Base-by-base conservation (phyloP, 2,888 invertebrate genomes). In the Ennomos fuscantarius region DNA sequence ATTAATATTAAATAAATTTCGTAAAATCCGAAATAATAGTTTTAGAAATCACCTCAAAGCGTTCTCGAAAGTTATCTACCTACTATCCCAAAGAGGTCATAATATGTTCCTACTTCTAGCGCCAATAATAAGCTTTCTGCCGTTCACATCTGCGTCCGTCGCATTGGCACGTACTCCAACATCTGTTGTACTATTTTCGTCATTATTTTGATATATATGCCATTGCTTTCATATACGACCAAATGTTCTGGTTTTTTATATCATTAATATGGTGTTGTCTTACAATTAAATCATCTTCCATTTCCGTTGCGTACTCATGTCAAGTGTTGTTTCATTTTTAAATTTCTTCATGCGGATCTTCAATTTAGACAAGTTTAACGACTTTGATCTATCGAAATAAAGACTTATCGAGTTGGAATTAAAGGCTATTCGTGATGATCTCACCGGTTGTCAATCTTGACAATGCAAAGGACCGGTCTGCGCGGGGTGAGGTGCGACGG, bases 381-480 rank as follows among this genome's bases (percentile, higher is more conserved):
- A 34, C n/a, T 45, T 53, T 35, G 37, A 60, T 60, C 15, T 15
- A 66, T 63, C 69, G 66, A 70, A 74, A 68, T 72, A 70, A 70
- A 68, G 69, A 72, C 69, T 63, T 68, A 83, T 84, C 75, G 76
- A 76, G 69, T 78, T 80, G 65, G 75, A 82, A 84, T 84, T 81
- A 79, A 80, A 72, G 70, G 72, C 74, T 77, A 78, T 81, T 80
- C 78, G 74, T 79, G 90, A 88, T 91, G 90, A 91, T 90, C 91
- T 90, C 90, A 91, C 84, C 87, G 82, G 78, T 84, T 82, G 86
- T 87, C 87, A 87, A 88, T 88, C 87, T 88, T 89, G 87, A 89
- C 91, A 91, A 90, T 89, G 89, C 89, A 84, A 84, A 87, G 89
- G 89, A 89, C 89, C 87, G 89, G 89, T 89, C 81, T 82, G 63